Evolutionary conservation across 1,140 invertebrate species (phyloP).

Genomic region (Hyles vespertilio): DNA sequence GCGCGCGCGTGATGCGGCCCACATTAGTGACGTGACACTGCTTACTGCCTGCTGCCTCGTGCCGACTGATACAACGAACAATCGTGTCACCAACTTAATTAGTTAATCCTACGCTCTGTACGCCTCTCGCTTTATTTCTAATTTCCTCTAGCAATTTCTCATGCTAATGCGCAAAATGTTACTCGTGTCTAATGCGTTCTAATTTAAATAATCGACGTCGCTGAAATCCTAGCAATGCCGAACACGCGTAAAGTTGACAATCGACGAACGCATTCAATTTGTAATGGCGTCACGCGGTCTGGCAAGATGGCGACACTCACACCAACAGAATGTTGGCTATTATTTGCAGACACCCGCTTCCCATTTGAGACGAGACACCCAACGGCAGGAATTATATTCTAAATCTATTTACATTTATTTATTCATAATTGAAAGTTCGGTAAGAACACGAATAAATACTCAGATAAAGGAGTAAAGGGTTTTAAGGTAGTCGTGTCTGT

Average conservation of each 20-base stretch:
- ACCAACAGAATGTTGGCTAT: slow-evolving; percentile 35
- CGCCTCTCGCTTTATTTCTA: neutral
- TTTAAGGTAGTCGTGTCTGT: slow-evolving; percentile 23
- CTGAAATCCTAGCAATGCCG: neutral
- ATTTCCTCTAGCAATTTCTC: neutral
- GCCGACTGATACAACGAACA: slow-evolving; percentile 19
- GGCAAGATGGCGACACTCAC: slow-evolving; percentile 50
- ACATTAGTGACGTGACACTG: slow-evolving; percentile 14
- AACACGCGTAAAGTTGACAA: slow-evolving; percentile 1
- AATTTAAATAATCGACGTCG: slow-evolving; percentile 2
- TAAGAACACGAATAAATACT: slow-evolving; percentile 3
- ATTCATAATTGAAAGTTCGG: neutral
- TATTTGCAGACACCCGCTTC: slow-evolving; percentile 35
- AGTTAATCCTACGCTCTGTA: slow-evolving; percentile 16
- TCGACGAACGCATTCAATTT: slow-evolving; percentile 49
- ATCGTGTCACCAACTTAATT: slow-evolving; percentile 25
- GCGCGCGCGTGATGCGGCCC: slow-evolving; percentile 2
- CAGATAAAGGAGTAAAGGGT: neutral
- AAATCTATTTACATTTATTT: neutral
- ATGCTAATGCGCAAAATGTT: neutral
- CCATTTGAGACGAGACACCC: slow-evolving; percentile 20
- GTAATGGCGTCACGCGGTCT: slow-evolving; percentile 72
- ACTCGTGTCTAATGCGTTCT: neutral
- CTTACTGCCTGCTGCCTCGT: slow-evolving; percentile 13
- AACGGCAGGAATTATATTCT: slow-evolving; percentile 1